phyloP scores from a whole-genome alignment of 2,888 invertebrate genomes.

The Smittia sp. region DNA sequence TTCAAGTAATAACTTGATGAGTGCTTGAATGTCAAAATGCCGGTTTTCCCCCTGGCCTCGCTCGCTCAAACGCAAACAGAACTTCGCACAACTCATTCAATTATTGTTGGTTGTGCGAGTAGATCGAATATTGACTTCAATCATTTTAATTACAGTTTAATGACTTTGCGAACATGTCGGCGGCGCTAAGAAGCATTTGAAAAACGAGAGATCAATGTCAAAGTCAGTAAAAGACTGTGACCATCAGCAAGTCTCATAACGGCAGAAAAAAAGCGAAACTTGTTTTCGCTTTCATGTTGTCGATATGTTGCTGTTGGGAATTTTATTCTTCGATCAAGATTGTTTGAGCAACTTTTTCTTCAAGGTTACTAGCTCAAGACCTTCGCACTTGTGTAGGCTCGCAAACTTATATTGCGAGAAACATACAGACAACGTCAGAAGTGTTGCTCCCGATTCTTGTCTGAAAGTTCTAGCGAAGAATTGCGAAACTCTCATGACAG shows the following conservation, averaged over 20 bases:
- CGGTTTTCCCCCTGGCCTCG: conserved; percentile 25
- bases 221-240: not conserved
- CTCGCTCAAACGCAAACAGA: not conserved
- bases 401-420: too few species aligned
- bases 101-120: not conserved
- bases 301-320: too few species aligned
- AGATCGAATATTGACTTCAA: not conserved
- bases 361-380: not conserved
- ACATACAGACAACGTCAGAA: too few species aligned
- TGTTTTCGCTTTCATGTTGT: not conserved
- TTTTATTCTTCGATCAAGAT: too few species aligned
- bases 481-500: too few species aligned
- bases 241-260: not conserved
- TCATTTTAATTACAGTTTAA: conserved; percentile 14
- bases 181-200: not conserved
- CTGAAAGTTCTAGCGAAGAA: too few species aligned
- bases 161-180: not conserved
- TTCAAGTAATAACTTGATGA: not conserved
- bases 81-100: not conserved
- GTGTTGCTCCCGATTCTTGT: too few species aligned
- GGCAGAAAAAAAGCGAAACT: not conserved
- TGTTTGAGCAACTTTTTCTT: not conserved
- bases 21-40: not conserved
- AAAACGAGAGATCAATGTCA: conserved; percentile 33
- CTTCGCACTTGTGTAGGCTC: too few species aligned